Conservation (phyloP, 23 tunicate species). For the Aplidium turbinatum region DNA sequence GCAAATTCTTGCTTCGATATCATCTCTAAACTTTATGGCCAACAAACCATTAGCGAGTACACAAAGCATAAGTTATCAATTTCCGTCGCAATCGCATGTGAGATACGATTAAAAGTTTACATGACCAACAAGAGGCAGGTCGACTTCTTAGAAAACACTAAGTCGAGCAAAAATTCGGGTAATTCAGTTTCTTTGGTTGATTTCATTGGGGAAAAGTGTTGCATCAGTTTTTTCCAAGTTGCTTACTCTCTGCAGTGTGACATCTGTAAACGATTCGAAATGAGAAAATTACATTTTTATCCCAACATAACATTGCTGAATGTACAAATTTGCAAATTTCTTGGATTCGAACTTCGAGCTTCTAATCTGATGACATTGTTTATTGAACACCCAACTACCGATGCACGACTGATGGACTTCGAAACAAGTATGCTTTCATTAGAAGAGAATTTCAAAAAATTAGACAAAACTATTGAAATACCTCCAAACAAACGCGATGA, state of each 20-base stretch:
- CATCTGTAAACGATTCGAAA: constrained; percentile 1
- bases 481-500: no score
- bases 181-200: neutral
- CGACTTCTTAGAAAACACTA: neutral
- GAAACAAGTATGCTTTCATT: no score
- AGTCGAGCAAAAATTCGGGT: neutral
- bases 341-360: no score
- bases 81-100: constrained; percentile 17
- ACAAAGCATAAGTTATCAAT: neutral
- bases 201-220: neutral
- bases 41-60: neutral
- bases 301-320: neutral
- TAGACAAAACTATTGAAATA: no score
- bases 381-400: no score
- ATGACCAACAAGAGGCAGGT: neutral
- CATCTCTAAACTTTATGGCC: neutral
- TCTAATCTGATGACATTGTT: no score
- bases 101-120: neutral
- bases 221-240: neutral
- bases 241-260: constrained; percentile 8
- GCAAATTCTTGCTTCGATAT: constrained; percentile 1
- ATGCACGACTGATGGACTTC: no score
- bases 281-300: neutral
- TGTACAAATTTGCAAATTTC: no score
- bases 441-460: no score